Conservation (phyloP, 2,113 vertebrate species). For the Rhea americana region DNA sequence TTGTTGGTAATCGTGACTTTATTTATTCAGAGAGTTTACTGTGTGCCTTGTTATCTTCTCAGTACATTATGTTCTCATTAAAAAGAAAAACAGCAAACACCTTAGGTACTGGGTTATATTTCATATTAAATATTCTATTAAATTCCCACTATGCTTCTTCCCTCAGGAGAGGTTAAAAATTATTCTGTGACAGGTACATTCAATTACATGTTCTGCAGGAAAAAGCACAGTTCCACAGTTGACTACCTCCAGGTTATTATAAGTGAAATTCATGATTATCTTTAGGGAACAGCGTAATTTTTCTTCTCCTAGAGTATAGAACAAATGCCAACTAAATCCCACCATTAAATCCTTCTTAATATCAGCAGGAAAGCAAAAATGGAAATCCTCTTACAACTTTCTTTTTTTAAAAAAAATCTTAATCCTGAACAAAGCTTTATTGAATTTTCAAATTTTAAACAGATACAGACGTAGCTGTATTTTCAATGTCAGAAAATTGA, state of each 20-base stretch:
- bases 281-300: slow-evolving; percentile 36
- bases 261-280: slow-evolving; percentile 48
- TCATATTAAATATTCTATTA: slow-evolving; percentile 44
- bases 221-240: slow-evolving; percentile 43
- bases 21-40: not conserved
- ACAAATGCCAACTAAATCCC: slow-evolving; percentile 13
- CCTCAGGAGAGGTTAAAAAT: slow-evolving; percentile 40
- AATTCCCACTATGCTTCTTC: slow-evolving; percentile 23
- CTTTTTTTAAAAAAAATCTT: not conserved
- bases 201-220: slow-evolving; percentile 47
- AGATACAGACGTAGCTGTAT: not conserved
- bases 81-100: slow-evolving; percentile 22
- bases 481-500: not conserved
- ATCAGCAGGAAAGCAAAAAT: not conserved
- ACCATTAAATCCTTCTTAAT: not conserved
- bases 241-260: slow-evolving; percentile 42
- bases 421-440: not conserved
- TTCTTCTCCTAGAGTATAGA: slow-evolving; percentile 7
- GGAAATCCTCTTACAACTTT: not conserved
- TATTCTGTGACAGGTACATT: slow-evolving; percentile 51
- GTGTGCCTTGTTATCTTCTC: not conserved
- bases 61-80: slow-evolving; percentile 37
- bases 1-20: not conserved
- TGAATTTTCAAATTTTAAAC: not conserved
- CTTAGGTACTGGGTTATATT: slow-evolving; percentile 22